A percentile compares a stretch with the other conserved stretches of the same genome.
Evolutionary conservation across 2,888 invertebrate species (phyloP).

Genomic region (Griposia aprilina): DNA sequence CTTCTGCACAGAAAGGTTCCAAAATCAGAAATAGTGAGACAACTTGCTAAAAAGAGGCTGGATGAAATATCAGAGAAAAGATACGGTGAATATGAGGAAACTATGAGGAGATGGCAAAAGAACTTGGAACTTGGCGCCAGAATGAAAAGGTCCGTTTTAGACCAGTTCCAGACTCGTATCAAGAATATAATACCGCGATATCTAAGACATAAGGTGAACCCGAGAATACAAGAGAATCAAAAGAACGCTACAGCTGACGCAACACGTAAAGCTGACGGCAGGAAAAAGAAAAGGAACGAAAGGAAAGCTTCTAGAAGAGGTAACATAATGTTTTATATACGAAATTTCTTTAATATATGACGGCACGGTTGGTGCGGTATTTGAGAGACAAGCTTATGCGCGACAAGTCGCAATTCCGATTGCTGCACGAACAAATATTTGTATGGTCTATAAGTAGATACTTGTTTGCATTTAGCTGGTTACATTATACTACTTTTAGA

Average conservation of each 20-base stretch:
- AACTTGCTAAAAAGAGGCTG: slow-evolving; percentile 73
- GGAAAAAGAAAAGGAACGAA: slow-evolving; percentile 34
- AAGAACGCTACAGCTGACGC: slow-evolving; percentile 51
- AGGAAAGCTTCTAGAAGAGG: slow-evolving; percentile 14
- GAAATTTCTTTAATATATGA: too few species aligned
- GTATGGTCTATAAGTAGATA: not conserved
- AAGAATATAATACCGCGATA: slow-evolving; percentile 82
- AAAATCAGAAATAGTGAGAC: slow-evolving; percentile 74
- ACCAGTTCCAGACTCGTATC: slow-evolving; percentile 70
- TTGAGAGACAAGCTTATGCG: not conserved
- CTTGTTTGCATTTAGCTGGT: not conserved
- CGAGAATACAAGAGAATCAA: slow-evolving; percentile 67
- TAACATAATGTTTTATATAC: not conserved
- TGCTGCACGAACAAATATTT: not conserved
- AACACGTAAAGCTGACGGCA: slow-evolving; percentile 13
- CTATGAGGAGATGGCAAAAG: slow-evolving; percentile 80
- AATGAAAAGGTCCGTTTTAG: slow-evolving; percentile 73
- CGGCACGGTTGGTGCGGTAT: too few species aligned
- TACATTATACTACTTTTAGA: not conserved
- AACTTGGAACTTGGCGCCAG: slow-evolving; percentile 70
- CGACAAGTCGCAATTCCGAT: not conserved
- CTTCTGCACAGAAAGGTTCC: slow-evolving; percentile 73
- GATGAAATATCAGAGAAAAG: slow-evolving; percentile 71
- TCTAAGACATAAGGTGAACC: slow-evolving; percentile 77
- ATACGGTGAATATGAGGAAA: slow-evolving; percentile 73